Evolutionary conservation across 2,888 invertebrate genomes (phyloP), one percentile per base, ranked within the genome.

Genomic region (Morinoia aosen): DNA sequence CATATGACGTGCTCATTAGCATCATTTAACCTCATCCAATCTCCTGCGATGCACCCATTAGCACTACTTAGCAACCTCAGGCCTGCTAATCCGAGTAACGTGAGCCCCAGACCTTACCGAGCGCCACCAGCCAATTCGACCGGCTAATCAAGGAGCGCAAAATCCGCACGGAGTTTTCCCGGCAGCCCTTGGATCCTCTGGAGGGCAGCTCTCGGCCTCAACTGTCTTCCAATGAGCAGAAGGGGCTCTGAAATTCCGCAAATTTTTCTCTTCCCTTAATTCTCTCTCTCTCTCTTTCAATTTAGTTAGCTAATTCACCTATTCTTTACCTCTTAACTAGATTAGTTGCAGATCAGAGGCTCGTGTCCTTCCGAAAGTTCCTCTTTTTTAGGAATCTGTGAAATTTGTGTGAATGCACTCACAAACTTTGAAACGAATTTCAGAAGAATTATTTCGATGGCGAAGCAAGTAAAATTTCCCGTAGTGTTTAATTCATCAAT

Each of bases 81-180:
- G 48, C 48, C 48, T 48, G 48, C 48, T 48, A 48, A 48, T 48
- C 48, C 48, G 5, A 48, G 48, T 48, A 48, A 48, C 48, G 48
- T 48, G 48, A 48, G 48, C 48, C 48, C 48, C 48, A 48, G 48
- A 48, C 48, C 48, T 48, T 5, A 48, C 48, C 48, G 48, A 48
- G 5, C 48, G 48, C 48, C 2, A 48, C 48, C 48, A 48, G 48
- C 48, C 48, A 48, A 48, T 48, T 48, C 48, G 48, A 48, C 93
- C n/a, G 58, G 93, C 93, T 93, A 93, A 93, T 93, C 93, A 93
- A 93, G 93, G 57, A 56, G 48, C 93, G 57, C 57, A 93, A 93
- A 93, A 93, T 25, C 48, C 93, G n/a, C 33, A 12, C n/a, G n/a
- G n/a, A 48, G 33, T 93, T 93, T 93, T 93, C 16, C 14, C 40